phyloP scores from a whole-genome alignment of 1,140 invertebrate species.

The Monochamus saltuarius region DNA sequence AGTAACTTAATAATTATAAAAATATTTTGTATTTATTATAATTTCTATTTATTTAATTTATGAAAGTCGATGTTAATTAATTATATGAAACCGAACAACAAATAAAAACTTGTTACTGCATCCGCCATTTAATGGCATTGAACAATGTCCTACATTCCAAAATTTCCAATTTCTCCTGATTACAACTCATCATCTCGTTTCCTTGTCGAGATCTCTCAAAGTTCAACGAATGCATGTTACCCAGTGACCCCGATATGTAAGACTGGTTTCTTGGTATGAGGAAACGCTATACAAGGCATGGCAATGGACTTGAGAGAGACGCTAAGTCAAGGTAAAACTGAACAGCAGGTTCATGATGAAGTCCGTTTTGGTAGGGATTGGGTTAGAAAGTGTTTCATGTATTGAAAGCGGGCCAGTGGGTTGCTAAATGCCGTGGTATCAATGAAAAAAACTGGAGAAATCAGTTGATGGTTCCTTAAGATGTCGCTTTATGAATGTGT shows the following conservation, averaged over 20 bases:
- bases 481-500: constrained; percentile 6
- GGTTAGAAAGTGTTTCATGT: constrained; percentile 38
- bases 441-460: constrained; percentile 9
- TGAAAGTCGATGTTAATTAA: constrained; percentile 14
- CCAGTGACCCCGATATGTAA: constrained; percentile 45
- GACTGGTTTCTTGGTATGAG: constrained; percentile 46
- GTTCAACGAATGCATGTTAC: constrained; percentile 46
- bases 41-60: constrained; percentile 24
- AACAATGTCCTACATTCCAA: constrained; percentile 38
- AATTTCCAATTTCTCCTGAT: constrained; percentile 24
- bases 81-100: constrained; percentile 11
- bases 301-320: constrained; percentile 9
- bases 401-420: constrained; percentile 21
- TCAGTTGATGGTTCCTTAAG: constrained; percentile 1
- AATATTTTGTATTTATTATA: no score
- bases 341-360: constrained; percentile 1
- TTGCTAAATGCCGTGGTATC: constrained; percentile 19
- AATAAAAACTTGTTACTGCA: constrained; percentile 27
- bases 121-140: constrained; percentile 36
- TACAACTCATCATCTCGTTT: constrained; percentile 5
- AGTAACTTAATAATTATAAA: no score
- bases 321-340: constrained; percentile 5
- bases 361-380: constrained; percentile 19
- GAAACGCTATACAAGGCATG: constrained; percentile 24
- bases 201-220: constrained; percentile 34